Percentiles rank a stretch among this genome's conserved stretches.
Evolutionary conservation across 2,888 invertebrate species (phyloP).

Genomic region (Hylaea fasciaria): DNA sequence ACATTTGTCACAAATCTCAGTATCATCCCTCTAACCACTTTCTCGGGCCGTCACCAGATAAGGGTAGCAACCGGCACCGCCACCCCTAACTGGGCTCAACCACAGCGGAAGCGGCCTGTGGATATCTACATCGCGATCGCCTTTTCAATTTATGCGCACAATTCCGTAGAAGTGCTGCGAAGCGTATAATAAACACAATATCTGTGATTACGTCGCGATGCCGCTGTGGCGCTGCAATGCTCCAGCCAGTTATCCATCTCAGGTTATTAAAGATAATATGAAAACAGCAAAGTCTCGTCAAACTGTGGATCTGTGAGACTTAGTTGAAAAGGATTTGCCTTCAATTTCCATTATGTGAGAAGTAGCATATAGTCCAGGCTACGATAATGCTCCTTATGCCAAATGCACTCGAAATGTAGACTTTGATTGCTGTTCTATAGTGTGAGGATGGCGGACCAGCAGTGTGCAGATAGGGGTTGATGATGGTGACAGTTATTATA

Average conservation of each 20-base stretch:
- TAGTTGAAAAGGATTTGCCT: too few species aligned
- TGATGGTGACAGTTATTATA: too few species aligned
- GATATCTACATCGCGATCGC: slow-evolving; percentile 9
- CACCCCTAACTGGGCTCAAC: neutral
- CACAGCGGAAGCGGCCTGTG: slow-evolving; percentile 4
- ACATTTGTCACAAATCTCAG: neutral
- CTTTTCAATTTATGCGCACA: slow-evolving; percentile 20
- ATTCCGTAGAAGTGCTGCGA: slow-evolving; percentile 13
- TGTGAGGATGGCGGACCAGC: too few species aligned
- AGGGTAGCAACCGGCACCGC: neutral
- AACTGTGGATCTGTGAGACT: too few species aligned
- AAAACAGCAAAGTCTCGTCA: too few species aligned
- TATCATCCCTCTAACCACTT: neutral
- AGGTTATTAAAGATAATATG: too few species aligned
- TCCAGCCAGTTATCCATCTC: neutral
- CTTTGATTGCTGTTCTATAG: too few species aligned
- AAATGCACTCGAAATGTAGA: too few species aligned
- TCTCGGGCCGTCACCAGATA: neutral
- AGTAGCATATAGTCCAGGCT: too few species aligned
- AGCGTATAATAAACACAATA: slow-evolving; percentile 12
- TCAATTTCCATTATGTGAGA: too few species aligned
- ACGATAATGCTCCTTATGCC: too few species aligned
- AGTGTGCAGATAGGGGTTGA: too few species aligned
- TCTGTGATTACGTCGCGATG: slow-evolving; percentile 4
- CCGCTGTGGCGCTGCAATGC: neutral